Base-by-base conservation (phyloP, 1,140 invertebrate genomes). In the Palaemon carinicauda region DNA sequence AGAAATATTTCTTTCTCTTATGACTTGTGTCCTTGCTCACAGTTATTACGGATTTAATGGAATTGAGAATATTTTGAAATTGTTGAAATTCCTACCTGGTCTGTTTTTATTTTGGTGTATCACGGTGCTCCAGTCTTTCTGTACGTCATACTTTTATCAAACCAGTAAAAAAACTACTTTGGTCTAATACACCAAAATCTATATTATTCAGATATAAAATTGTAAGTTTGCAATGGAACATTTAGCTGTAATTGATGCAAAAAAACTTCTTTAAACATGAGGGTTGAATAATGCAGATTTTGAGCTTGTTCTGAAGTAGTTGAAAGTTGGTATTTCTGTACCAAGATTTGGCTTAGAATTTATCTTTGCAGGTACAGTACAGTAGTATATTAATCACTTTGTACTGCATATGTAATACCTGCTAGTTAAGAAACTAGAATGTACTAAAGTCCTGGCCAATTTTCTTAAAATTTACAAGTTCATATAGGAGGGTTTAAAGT, bases 41-140 rank as follows among this genome's bases (percentile, higher is more conserved):
- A 41, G 41, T 41, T 41, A 41, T 41, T 41, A 41, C 12, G 41
- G 41, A 41, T 41, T 75, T 15, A 75, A 75, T 75, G 73, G 73
- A 50, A 14, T 75, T 19, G 41, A 56, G 53, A 33, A 65, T 27
- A 10, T 41, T 54, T 41, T 54, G 65, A 65, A 41, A 27, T 21
- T 33, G 33, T 54, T 41, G 15, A 69, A 84, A 56, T 12, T 77
- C 52, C 56, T 52, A 21, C 29, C 21, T 31, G 75, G 82, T 84
- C 73, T 60, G 31, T 74, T 31, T 75, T 80, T 80, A 86, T 65
- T 86, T 29, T 69, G 29, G 65, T 69, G 65, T 80, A 79, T 86
- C 77, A 80, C 69, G 84, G 84, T 86, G 84, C 84, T 86, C 60
- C 27, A 33, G 73, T 27, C 73, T 79, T 53, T 80, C 78, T 80